phyloP scores from a whole-genome alignment of 1,140 invertebrate genomes.

The Acromyrmex heyeri region DNA sequence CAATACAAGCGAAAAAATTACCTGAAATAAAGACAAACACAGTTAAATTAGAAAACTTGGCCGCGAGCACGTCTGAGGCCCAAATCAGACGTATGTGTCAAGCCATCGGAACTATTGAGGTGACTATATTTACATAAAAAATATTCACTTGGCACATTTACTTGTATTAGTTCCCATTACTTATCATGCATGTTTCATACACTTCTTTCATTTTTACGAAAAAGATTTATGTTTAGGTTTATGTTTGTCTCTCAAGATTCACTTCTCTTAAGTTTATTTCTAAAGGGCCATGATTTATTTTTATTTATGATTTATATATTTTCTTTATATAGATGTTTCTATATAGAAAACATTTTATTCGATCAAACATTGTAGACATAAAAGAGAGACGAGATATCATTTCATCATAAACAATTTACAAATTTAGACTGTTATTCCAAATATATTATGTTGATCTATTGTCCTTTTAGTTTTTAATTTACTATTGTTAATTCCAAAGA shows the following conservation, averaged over 20 bases:
- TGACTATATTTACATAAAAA: constrained; percentile 84
- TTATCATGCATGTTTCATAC: not conserved
- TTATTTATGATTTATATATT: not conserved
- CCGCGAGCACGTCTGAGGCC: constrained; percentile 86
- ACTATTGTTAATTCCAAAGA: not conserved
- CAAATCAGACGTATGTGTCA: constrained; percentile 87
- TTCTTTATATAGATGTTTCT: constrained; percentile 2
- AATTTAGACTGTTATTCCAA: not conserved
- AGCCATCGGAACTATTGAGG: constrained; percentile 87
- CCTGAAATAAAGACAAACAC: constrained; percentile 83
- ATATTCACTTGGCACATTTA: constrained; percentile 38
- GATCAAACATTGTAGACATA: not conserved
- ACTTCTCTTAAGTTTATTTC: too few relatives aligned
- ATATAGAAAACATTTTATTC: not conserved
- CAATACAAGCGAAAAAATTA: constrained; percentile 66
- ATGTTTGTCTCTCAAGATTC: not conserved
- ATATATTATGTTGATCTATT: not conserved
- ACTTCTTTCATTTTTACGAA: not conserved
- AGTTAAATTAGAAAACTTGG: constrained; percentile 87
- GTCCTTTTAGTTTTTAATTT: not conserved
- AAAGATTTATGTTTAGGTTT: not conserved
- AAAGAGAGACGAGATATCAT: not conserved
- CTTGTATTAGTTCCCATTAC: constrained; percentile 36
- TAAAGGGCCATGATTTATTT: not conserved
- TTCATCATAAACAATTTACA: not conserved